Conservation (phyloP, 2,113 vertebrate genomes). For the Psilopogon haemacephalus region DNA sequence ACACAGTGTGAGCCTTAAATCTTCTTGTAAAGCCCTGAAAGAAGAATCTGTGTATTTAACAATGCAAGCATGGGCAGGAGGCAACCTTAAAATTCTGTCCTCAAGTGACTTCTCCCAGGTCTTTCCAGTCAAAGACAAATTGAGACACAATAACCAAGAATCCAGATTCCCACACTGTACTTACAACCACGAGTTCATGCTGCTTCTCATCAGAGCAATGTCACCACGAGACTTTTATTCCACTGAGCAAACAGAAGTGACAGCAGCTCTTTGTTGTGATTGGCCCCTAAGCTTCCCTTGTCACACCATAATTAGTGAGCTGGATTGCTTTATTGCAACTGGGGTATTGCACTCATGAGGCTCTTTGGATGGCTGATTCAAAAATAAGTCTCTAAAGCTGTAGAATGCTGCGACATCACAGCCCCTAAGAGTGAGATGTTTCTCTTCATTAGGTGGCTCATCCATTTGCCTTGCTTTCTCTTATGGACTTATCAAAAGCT, state of each 20-base stretch:
- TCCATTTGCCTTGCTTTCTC: not conserved
- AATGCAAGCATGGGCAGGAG: not conserved
- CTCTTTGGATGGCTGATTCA: not conserved
- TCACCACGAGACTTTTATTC: not conserved
- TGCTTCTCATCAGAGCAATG: conserved; percentile 34
- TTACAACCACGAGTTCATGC: not conserved
- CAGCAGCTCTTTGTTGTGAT: conserved; percentile 20
- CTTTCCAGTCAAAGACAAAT: not conserved
- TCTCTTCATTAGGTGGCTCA: not conserved
- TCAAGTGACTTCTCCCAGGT: not conserved
- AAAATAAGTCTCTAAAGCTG: not conserved
- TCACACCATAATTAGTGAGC: conserved; percentile 31
- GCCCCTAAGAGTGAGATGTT: not conserved
- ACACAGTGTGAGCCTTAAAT: not conserved
- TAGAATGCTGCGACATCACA: not conserved
- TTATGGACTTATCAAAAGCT: not conserved
- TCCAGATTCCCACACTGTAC: not conserved
- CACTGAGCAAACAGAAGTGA: conserved; percentile 35
- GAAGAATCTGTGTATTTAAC: not conserved
- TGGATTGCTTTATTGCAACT: not conserved
- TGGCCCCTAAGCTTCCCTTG: conserved; percentile 27
- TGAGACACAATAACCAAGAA: not conserved
- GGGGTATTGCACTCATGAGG: not conserved
- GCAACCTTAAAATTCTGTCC: not conserved
- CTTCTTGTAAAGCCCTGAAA: accelerated